phyloP scores from a whole-genome alignment of 2,113 vertebrate genomes.

The Pterocles orientalis region DNA sequence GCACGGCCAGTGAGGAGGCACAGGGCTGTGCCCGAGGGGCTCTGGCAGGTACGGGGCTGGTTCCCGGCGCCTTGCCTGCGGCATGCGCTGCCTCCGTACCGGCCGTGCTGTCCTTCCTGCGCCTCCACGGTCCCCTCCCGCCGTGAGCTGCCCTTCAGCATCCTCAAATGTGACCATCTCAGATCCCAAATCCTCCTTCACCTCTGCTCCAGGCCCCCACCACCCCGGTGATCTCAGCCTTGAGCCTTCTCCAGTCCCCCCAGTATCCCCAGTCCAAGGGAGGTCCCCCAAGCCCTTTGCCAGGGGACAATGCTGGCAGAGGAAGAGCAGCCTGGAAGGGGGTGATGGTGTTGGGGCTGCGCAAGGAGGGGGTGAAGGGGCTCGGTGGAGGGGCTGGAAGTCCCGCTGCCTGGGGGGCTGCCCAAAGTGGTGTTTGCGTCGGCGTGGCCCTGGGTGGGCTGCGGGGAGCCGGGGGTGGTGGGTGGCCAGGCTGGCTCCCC shows the following conservation, averaged over 20 bases:
- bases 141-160: background rate
- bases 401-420: accelerated
- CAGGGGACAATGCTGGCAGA: background rate
- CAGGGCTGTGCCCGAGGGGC: accelerated
- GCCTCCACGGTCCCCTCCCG: background rate
- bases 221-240: background rate
- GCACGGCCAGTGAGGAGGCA: background rate
- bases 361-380: background rate
- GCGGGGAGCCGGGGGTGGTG: accelerated
- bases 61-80: background rate
- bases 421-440: background rate
- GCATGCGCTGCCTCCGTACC: background rate
- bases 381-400: background rate
- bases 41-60: accelerated
- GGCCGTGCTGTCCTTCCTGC: background rate
- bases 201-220: background rate
- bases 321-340: background rate
- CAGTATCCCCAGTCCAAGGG: accelerated
- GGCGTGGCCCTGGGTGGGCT: background rate
- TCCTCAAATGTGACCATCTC: background rate
- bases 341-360: accelerated
- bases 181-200: background rate
- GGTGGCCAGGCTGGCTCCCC: background rate
- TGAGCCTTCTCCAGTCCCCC: background rate
- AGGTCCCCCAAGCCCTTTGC: background rate